Evolutionary conservation across 2,113 vertebrate genomes (phyloP).

Genomic region (Noturus placidus): DNA sequence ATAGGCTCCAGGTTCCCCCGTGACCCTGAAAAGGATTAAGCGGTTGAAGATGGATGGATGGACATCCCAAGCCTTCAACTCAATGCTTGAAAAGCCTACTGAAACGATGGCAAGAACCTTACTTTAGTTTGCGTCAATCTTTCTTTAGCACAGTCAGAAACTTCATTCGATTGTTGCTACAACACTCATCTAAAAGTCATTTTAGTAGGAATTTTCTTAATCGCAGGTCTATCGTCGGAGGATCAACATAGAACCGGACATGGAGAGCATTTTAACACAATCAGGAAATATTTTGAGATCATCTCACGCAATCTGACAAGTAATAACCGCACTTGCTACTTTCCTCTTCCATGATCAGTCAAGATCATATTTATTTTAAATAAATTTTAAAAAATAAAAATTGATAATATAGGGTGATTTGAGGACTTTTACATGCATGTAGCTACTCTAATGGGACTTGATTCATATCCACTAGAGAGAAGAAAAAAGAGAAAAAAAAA

Average conservation of each 20-base stretch:
- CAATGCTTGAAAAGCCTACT: background rate
- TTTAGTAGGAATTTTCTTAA: background rate
- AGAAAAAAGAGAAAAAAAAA: no score
- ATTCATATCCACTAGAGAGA: no score
- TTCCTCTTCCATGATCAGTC: background rate
- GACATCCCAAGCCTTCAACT: background rate
- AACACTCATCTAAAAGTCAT: background rate
- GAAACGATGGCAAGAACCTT: background rate
- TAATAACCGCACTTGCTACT: background rate
- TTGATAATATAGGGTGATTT: no score
- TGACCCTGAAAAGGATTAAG: no score
- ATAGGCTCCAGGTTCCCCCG: no score
- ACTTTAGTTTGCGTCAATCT: background rate
- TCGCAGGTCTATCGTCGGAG: background rate
- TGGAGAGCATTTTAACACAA: no score
- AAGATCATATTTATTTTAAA: no score
- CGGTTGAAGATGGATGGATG: no score
- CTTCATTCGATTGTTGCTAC: no score
- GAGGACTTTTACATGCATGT: background rate
- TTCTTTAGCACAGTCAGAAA: background rate
- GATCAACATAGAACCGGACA: background rate
- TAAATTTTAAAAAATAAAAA: background rate
- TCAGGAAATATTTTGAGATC: background rate
- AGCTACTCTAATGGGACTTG: background rate
- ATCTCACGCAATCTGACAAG: background rate